Conservation (phyloP, 2,888 invertebrate genomes). For the Heteropelma amictum region DNA sequence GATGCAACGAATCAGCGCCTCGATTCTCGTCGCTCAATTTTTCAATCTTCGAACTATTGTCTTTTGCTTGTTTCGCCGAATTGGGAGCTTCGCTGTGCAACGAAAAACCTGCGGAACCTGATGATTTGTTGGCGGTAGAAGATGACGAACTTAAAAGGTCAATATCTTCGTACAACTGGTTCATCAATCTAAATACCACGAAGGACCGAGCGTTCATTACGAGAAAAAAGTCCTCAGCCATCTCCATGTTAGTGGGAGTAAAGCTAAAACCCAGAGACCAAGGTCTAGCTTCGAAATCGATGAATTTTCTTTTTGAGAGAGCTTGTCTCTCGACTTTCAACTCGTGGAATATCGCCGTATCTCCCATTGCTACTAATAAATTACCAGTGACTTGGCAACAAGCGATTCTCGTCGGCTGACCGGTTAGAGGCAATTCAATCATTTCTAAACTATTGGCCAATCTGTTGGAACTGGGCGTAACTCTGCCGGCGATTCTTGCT, state of each 20-base stretch:
- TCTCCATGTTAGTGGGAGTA: slow-evolving; percentile 80
- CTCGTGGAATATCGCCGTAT: slow-evolving; percentile 80
- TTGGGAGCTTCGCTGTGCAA: slow-evolving; percentile 58
- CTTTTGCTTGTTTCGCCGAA: slow-evolving; percentile 20
- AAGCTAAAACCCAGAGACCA: slow-evolving; percentile 84
- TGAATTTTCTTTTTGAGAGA: slow-evolving; percentile 83
- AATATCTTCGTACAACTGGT: slow-evolving; percentile 74
- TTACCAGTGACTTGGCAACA: slow-evolving; percentile 82
- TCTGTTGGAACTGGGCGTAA: slow-evolving; percentile 84
- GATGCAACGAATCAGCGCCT: slow-evolving; percentile 14
- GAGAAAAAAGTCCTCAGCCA: slow-evolving; percentile 85
- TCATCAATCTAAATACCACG: slow-evolving; percentile 78
- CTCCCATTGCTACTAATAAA: slow-evolving; percentile 77
- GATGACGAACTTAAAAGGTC: slow-evolving; percentile 71
- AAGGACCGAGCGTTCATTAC: slow-evolving; percentile 82
- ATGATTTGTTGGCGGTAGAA: slow-evolving; percentile 71
- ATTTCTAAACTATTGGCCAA: slow-evolving; percentile 84
- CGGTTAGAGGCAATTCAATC: slow-evolving; percentile 85
- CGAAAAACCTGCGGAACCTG: slow-evolving; percentile 67
- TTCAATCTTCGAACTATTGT: slow-evolving; percentile 28
- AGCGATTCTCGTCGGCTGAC: slow-evolving; percentile 81
- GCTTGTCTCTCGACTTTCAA: slow-evolving; percentile 84
- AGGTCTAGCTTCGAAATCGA: slow-evolving; percentile 85
- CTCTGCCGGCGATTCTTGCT: slow-evolving; percentile 86
- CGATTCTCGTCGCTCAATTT: slow-evolving; percentile 6